Base-by-base conservation (phyloP, 2,797 vertebrate species). In the Tolypeutes matacus region DNA sequence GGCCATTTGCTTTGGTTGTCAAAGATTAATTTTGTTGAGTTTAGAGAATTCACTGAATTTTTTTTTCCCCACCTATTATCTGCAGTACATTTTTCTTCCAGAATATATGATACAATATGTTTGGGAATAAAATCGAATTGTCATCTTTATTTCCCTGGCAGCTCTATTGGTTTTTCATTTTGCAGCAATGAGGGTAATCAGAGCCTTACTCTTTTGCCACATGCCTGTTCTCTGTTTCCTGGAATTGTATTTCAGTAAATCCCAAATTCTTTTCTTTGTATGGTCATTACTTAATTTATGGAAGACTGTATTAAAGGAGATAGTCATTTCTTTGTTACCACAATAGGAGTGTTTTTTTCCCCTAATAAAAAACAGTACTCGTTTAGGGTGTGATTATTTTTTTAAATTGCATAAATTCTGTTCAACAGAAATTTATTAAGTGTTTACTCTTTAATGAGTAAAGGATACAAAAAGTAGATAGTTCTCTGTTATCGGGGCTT, bases 181-280 rank as follows among this genome's bases (percentile, higher is more conserved):
- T 60, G 18, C 23, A 82, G 21, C 17, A 60, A 75, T 81, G 60
- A 46, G 10, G 23, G 80, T 85, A 13, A 51, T 10, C 23, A 6
- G 15, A 86, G 70, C 91, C 13, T 58, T 21, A 42, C 6, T 7
- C 25, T 95, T 94, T 92, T 78, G 27, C 90, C 72, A 51, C 5
- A n/a, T 69, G 14, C 29, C 67, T 96, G 92, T 87, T 94, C 10
- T 86, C 11, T 85, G 13, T 95, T 96, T 93, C 49, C 76, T 93
- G 6, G 75, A 60, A 78, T 88, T 93, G 49, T 81, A 67, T 96
- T 89, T 86, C 75, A 42, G 46, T 81, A 86, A 29, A 76, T 29
- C 34, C 7, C 27, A 89, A 89, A 39, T 56, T 49, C 23, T 51
- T 53, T 93, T 88, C 67, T 67, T 39, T 62, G 31, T 69, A 2